These are phyloP conservation scores for Slavum lentiscoides DNA, from an alignment of 2,888 invertebrate genomes.

Conservation along the genomic window DNA sequence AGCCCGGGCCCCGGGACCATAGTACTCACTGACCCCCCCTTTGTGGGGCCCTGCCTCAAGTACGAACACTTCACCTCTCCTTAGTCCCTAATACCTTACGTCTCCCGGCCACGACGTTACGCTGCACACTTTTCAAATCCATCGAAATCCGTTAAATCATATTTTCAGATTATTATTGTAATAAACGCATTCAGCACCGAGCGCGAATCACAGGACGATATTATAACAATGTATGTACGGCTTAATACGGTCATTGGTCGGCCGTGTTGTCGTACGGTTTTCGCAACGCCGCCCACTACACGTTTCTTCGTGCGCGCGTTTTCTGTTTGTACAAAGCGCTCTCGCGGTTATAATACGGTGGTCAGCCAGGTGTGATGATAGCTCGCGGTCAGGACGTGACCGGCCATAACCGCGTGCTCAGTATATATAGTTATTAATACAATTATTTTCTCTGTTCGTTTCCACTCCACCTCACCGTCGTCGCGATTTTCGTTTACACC, in stretches of 20 bases:
- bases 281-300: slow-evolving; percentile 21
- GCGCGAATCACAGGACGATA: neutral
- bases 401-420: slow-evolving; percentile 21
- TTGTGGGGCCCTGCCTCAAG: too few species aligned
- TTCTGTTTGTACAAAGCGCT: neutral
- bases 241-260: neutral
- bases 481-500: slow-evolving; percentile 31
- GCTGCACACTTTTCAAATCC: too few species aligned
- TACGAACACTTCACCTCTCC: too few species aligned
- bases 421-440: neutral
- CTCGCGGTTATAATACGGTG: neutral
- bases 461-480: neutral
- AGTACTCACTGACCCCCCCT: too few species aligned
- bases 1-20: too few species aligned
- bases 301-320: neutral
- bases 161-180: neutral
- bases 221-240: neutral
- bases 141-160: too few species aligned
- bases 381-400: slow-evolving; percentile 36
- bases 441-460: neutral
- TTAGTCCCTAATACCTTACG: too few species aligned
- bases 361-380: slow-evolving; percentile 42
- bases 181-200: neutral
- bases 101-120: too few species aligned
- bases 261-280: slow-evolving; percentile 5